Conservation (phyloP, 1,140 invertebrate genomes). For the Aphaenogaster rudis region DNA sequence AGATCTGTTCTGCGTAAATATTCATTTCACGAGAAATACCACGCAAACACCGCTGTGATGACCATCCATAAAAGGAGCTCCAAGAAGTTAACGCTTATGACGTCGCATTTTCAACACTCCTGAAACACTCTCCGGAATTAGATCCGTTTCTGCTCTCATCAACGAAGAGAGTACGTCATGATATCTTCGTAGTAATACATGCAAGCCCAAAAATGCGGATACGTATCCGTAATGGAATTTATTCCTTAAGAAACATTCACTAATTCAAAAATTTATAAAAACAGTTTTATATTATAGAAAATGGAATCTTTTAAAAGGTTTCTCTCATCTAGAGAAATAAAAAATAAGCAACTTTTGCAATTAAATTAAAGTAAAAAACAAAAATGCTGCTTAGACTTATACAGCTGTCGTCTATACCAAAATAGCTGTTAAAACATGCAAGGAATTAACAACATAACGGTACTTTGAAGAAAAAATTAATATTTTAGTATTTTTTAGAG, state of each 20-base stretch:
- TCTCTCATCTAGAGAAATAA: too few relatives aligned
- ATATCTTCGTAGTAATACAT: slow-evolving; percentile 15
- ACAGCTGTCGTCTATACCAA: too few relatives aligned
- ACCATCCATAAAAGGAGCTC: slow-evolving; percentile 42
- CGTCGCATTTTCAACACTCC: slow-evolving; percentile 42
- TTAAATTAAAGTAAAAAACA: too few relatives aligned
- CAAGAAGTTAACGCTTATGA: slow-evolving; percentile 24
- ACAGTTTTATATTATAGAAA: too few relatives aligned
- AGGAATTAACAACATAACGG: too few relatives aligned
- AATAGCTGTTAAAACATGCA: too few relatives aligned
- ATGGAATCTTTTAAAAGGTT: too few relatives aligned
- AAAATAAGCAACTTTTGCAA: too few relatives aligned
- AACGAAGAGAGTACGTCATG: slow-evolving; percentile 16
- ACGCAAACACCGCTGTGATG: background rate
- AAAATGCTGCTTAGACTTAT: too few relatives aligned
- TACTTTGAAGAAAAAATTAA: too few relatives aligned
- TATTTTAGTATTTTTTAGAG: too few relatives aligned
- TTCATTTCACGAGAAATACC: background rate
- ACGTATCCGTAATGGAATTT: background rate
- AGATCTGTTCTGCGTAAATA: background rate
- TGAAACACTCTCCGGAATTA: slow-evolving; percentile 43
- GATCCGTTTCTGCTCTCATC: slow-evolving; percentile 55
- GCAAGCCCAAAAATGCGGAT: background rate
- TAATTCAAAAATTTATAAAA: background rate
- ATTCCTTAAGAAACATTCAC: background rate